Evolutionary conservation across 2,113 vertebrate species (phyloP).

Genomic region (Chaetodon auriga): DNA sequence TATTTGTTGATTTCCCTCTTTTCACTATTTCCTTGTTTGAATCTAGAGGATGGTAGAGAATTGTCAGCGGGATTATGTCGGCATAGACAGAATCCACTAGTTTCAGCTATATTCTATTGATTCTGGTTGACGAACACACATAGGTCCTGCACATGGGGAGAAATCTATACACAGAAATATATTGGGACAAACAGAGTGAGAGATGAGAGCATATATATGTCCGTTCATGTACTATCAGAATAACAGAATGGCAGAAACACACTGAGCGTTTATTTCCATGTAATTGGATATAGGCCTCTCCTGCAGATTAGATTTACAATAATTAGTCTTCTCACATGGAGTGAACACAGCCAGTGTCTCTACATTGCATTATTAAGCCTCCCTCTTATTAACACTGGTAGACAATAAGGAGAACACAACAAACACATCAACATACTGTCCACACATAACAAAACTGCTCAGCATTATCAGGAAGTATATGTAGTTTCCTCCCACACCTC

Average conservation of each 20-base stretch:
- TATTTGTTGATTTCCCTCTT: conserved; percentile 21
- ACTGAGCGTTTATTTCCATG: conserved; percentile 71
- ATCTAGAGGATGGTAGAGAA: conserved; percentile 11
- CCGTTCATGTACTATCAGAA: conserved; percentile 45
- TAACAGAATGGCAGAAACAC: conserved; percentile 63
- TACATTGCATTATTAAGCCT: conserved; percentile 42
- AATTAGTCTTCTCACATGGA: conserved; percentile 71
- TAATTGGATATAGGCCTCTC: conserved; percentile 71
- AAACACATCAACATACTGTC: conserved; percentile 1
- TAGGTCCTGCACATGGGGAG: conserved; percentile 20
- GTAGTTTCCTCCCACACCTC: not conserved
- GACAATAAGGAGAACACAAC: conserved; percentile 50
- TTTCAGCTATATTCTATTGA: conserved; percentile 51
- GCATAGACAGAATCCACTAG: conserved; percentile 50
- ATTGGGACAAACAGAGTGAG: conserved; percentile 25
- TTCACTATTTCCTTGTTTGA: conserved; percentile 42
- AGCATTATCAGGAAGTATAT: not conserved
- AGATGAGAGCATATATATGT: conserved; percentile 32
- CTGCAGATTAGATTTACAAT: conserved; percentile 76
- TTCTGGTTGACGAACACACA: conserved; percentile 47
- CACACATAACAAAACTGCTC: not conserved
- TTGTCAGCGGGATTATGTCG: conserved; percentile 39
- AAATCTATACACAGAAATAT: conserved; percentile 3
- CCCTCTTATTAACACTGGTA: conserved; percentile 45
- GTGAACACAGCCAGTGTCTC: conserved; percentile 51